Base-by-base conservation (phyloP, 2,113 vertebrate genomes). In the Ciconia maguari region DNA sequence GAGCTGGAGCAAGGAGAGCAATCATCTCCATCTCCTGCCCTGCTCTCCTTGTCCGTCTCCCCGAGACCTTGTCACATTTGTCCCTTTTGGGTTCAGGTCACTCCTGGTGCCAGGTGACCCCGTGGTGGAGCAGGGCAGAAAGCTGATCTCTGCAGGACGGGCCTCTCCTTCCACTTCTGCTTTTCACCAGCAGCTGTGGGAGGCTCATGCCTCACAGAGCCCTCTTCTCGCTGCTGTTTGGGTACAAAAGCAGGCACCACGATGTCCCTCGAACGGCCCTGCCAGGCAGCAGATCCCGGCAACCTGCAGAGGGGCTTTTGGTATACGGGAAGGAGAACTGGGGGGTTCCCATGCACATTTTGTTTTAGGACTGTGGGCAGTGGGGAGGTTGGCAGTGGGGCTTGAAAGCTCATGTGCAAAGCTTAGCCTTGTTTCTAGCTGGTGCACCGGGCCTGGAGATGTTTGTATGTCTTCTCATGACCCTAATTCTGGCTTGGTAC, bases 241-340 rank as follows among this genome's bases (percentile, higher is more conserved):
- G 55, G 55, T 11, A 2, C 36, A 41, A 44, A n/a, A 41, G 10
- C 69, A 24, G 41, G 19, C 60, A 21, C 42, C n/a, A 5, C 1
- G 0, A 46, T n/a, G 46, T 27, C 38, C n/a, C 27, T n/a, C 2
- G 1, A 32, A 6, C 13, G 25, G 9, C 32, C 36, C 32, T 51
- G 60, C 30, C 0, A 1, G 54, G 78, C 32, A 62, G 55, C 34
- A 48, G 46, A 48, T 52, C 68, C 7, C 60, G 48, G 54, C 0
- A 4, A 24, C 30, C 51, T 27, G 18, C 89, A 38, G 69, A 64
- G 36, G 10, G 34, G 16, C 36, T n/a, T n/a, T 20, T 38, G 48
- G 3, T 27, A 22, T 15, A 54, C 1, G 0, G 22, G 26, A 72
- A 46, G 10, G 58, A 58, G 48, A 57, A 21, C 0, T 27, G 32